A percentile compares a stretch with the other conserved stretches of the same genome.
Conservation (phyloP, 1,140 invertebrate species). For the Papilio xuthus region DNA sequence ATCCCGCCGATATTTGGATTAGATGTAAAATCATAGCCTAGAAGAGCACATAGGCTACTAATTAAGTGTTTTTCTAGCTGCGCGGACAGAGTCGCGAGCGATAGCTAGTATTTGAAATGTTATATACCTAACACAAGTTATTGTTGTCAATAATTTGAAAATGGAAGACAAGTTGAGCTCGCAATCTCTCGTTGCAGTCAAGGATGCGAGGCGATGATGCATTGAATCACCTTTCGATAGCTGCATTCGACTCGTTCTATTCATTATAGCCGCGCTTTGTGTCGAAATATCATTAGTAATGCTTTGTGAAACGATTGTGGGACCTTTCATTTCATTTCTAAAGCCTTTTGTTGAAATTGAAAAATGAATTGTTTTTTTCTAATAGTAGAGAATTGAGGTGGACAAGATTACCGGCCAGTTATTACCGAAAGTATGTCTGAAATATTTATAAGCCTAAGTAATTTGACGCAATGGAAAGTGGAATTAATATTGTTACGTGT, state of each 20-base stretch:
- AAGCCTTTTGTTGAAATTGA: constrained; percentile 22
- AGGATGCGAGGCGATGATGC: not conserved
- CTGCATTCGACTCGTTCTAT: not conserved
- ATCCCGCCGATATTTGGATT: too few species aligned
- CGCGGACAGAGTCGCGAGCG: too few species aligned
- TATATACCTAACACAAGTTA: not conserved
- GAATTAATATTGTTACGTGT: too few species aligned
- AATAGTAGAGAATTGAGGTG: not conserved
- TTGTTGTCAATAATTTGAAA: not conserved
- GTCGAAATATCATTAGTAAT: constrained; percentile 28
- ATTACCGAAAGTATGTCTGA: not conserved
- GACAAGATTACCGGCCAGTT: not conserved
- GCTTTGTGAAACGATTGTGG: constrained; percentile 17
- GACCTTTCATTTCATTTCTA: constrained; percentile 20
- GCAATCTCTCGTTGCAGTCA: not conserved
- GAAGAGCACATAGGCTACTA: too few species aligned
- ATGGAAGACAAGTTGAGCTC: not conserved
- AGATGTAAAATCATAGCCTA: too few species aligned
- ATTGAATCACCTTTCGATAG: constrained; percentile 20
- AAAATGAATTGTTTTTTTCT: not conserved
- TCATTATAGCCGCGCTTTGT: constrained; percentile 21
- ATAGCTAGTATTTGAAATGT: not conserved
- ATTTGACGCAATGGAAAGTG: too few species aligned
- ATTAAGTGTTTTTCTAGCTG: too few species aligned
- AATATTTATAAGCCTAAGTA: too few species aligned